A percentile compares a stretch with the other conserved stretches of the same genome.
Conservation (phyloP, 2,113 vertebrate species). For the Coptodon rendalli region DNA sequence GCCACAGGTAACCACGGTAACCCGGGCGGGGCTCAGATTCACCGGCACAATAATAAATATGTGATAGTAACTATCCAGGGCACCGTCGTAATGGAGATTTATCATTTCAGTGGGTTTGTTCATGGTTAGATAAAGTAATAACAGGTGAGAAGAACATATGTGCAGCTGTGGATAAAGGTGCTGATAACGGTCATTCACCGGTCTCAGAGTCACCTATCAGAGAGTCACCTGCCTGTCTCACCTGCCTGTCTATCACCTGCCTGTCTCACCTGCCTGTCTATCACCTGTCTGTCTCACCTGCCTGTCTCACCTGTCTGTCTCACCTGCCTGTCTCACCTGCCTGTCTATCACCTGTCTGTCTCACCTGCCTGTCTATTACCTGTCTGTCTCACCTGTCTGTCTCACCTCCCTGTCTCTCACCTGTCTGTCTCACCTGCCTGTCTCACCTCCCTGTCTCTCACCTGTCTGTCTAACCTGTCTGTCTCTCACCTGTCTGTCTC, state of each 20-base stretch:
- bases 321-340: no score
- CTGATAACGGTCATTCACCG: neutral
- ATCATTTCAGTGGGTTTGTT: accelerated
- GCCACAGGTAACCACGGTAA: constrained; percentile 32
- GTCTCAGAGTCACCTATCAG: neutral
- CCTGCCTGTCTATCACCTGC: no score
- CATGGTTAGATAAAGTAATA: neutral
- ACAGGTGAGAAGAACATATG: neutral
- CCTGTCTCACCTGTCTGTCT: accelerated
- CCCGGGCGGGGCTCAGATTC: neutral
- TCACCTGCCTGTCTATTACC: no score
- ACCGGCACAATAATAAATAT: neutral
- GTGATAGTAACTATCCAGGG: neutral
- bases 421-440: accelerated
- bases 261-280: neutral
- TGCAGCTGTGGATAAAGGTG: neutral
- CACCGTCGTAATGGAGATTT: neutral
- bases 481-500: no score
- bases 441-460: accelerated
- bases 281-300: neutral
- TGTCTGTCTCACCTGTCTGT: accelerated
- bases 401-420: no score
- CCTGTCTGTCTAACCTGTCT: accelerated
- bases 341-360: no score
- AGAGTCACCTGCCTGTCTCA: neutral